These are phyloP conservation scores for Limnodromus scolopaceus DNA, from an alignment of 2,797 vertebrate genomes.

Conservation along the genomic window DNA sequence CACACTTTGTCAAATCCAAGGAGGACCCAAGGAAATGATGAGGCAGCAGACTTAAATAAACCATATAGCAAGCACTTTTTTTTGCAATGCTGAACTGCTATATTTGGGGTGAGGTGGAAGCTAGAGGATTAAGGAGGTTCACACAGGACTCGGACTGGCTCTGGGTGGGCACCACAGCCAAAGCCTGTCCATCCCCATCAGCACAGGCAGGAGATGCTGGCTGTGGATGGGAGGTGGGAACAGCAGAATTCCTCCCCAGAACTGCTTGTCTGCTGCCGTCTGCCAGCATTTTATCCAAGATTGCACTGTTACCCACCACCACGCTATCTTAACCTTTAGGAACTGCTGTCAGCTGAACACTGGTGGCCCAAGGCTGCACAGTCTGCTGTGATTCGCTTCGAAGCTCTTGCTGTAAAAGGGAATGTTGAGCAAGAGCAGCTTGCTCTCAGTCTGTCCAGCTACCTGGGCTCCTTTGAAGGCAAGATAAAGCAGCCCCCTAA, in stretches of 20 bases:
- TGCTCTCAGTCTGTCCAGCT: neutral
- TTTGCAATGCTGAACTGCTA: neutral
- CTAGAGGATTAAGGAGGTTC: neutral
- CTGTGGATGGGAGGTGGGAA: neutral
- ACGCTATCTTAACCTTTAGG: neutral
- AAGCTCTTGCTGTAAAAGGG: neutral
- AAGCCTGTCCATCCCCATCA: neutral
- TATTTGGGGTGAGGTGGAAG: neutral
- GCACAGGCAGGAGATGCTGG: neutral
- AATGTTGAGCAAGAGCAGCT: neutral
- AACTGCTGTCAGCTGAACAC: neutral
- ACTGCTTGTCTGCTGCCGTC: neutral
- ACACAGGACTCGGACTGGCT: neutral
- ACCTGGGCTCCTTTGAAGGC: neutral
- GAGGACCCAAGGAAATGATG: neutral
- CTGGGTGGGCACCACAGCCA: neutral
- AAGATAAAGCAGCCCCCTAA: constrained; percentile 28
- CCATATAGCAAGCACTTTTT: neutral
- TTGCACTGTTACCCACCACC: fast-evolving
- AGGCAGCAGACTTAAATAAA: neutral
- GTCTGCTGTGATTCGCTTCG: neutral
- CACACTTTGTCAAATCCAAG: neutral
- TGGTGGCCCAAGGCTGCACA: neutral
- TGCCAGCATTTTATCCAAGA: neutral
- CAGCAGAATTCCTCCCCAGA: neutral